Base-by-base conservation (phyloP, 2,797 vertebrate species). In the Muraenolepis orangiensis region DNA sequence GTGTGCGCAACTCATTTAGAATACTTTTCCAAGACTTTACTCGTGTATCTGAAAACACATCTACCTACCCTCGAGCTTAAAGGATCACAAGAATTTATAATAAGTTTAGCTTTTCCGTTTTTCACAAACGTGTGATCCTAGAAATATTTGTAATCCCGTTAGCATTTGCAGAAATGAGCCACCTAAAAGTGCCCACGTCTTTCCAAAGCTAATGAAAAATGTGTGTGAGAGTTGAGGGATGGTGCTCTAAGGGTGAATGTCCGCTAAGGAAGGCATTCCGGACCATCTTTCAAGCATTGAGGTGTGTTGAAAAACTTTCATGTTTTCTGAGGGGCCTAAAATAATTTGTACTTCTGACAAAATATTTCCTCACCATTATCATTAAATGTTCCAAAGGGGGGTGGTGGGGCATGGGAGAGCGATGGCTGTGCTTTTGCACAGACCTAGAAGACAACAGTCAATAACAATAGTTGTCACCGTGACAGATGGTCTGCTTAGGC, bases 401-500 rank as follows among this genome's bases (percentile, higher is more conserved):
- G 51, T n/a, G 51, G 20, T 7, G 36, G 1, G 34, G n/a, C 1
- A 1, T 38, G 31, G 69, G 18, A 70, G 30, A 71, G 64, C 69
- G 29, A 36, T 64, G 28, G 12, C 69, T 38, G 32, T 18, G 57
- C 57, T 1, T 46, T n/a, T 28, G 10, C 11, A 46, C 2, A 18
- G 12, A 7, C 32, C 34, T 10, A 72, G n/a, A 23, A 32, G 68
- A 51, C 42, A 12, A 32, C 14, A 42, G 16, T 66, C 57, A 64
- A 67, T 67, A 29, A 20, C 28, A 0, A 67, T 6, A 31, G 66
- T 29, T 11, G 30, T 51, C 71, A 36, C 26, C n/a, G 36, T 42
- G 74, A 74, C 66, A 80, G 73, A 82, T 81, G 69, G 26, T 70
- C 71, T 80, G 51, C 40, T 42, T 57, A 70, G 66, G 66, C 1